Conservation (phyloP, 2,797 vertebrate genomes). For the Mionectes olivaceus region DNA sequence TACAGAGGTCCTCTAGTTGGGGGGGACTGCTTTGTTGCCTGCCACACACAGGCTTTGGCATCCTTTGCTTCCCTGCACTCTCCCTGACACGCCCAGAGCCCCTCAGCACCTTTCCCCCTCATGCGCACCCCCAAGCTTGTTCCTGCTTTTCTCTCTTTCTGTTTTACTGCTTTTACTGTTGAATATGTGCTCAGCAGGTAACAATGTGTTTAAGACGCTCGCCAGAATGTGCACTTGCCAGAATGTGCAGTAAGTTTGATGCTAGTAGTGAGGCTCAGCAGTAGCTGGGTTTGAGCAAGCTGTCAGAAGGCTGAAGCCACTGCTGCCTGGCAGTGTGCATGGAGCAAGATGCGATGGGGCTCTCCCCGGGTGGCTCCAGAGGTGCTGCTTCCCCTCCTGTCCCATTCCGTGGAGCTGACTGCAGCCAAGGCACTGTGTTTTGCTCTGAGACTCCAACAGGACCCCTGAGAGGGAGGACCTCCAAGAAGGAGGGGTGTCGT, state of each 20-base stretch:
- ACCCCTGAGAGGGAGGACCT: background rate
- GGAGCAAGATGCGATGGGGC: rapidly evolving
- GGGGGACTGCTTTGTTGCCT: background rate
- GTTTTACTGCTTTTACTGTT: background rate
- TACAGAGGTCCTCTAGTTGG: background rate
- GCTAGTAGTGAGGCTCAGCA: slow-evolving; percentile 32
- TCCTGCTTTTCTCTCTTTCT: background rate
- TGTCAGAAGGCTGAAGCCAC: slow-evolving; percentile 56
- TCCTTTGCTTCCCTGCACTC: background rate
- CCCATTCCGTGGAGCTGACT: background rate
- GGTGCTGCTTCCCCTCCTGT: background rate
- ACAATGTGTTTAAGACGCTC: slow-evolving; percentile 35
- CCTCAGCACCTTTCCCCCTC: background rate
- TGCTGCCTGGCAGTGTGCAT: background rate
- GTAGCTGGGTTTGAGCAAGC: slow-evolving; percentile 61
- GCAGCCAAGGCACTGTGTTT: background rate
- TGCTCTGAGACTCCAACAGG: background rate
- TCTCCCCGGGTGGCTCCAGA: background rate
- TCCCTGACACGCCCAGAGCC: background rate
- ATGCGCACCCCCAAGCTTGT: rapidly evolving
- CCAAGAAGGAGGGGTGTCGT: background rate
- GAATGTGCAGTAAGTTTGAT: slow-evolving; percentile 67
- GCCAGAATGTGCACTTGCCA: slow-evolving; percentile 51
- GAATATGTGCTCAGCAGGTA: slow-evolving; percentile 55
- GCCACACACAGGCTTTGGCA: background rate